Evolutionary conservation across 2,797 vertebrate species (phyloP).

Genomic region (Spatula clypeata): DNA sequence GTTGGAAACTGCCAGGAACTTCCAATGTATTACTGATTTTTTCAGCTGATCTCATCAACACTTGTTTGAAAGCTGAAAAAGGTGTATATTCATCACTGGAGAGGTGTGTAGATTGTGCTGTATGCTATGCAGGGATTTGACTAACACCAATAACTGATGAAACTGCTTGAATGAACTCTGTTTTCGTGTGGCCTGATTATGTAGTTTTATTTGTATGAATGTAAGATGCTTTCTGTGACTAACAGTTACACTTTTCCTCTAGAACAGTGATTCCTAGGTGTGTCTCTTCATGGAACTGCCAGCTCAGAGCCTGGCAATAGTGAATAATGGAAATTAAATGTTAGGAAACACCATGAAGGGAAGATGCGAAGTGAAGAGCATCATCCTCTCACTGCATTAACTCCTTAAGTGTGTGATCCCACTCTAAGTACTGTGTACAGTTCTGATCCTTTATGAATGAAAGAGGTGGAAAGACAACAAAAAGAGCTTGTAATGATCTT

Average conservation of each 20-base stretch:
- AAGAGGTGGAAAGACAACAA: not conserved
- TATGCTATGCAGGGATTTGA: not conserved
- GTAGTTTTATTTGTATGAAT: not conserved
- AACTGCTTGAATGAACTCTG: not conserved
- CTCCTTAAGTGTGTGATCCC: not conserved
- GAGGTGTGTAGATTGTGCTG: not conserved
- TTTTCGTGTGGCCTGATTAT: not conserved
- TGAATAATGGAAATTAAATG: not conserved
- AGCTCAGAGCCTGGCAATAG: not conserved
- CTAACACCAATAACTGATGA: not conserved
- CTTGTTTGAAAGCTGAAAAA: not conserved
- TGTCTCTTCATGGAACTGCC: not conserved
- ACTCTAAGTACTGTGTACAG: not conserved
- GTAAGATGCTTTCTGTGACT: not conserved
- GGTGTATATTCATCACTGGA: not conserved
- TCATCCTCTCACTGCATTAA: not conserved
- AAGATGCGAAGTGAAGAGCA: not conserved
- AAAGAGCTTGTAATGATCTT: not conserved
- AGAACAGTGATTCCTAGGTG: not conserved
- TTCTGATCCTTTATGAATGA: not conserved
- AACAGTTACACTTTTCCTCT: not conserved
- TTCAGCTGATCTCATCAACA: constrained; percentile 23
- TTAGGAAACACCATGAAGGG: not conserved
- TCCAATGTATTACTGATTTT: not conserved
- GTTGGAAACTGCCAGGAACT: not conserved